A percentile compares a stretch with the other conserved stretches of the same genome.
Evolutionary conservation across 2,888 invertebrate genomes (phyloP).

Genomic region (Meliscaeva auricollis): DNA sequence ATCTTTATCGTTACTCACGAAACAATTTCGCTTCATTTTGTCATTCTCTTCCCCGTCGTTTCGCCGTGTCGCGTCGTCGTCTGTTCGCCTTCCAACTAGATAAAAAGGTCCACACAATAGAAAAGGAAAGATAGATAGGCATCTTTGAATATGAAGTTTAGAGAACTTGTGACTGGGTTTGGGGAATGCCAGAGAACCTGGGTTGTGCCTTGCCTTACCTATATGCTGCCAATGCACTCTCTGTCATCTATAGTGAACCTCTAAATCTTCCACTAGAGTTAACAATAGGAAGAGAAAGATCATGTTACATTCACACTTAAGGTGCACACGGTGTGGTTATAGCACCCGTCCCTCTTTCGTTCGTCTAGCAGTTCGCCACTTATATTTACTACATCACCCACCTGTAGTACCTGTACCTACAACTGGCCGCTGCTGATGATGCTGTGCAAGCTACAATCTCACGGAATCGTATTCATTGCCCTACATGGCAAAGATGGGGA

Average conservation of each 20-base stretch:
- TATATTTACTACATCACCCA: constrained; percentile 40
- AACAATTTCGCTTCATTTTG: constrained; percentile 71
- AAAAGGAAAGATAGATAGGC: constrained; percentile 64
- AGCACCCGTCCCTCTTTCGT: neutral
- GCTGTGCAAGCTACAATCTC: constrained; percentile 51
- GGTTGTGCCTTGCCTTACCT: neutral
- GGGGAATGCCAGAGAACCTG: constrained; percentile 26
- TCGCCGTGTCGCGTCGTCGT: neutral
- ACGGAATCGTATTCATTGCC: constrained; percentile 63
- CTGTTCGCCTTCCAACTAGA: constrained; percentile 22
- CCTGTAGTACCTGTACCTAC: constrained; percentile 32
- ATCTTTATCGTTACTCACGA: constrained; percentile 73
- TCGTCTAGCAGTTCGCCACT: constrained; percentile 13
- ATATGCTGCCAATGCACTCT: constrained; percentile 45
- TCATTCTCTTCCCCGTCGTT: constrained; percentile 35
- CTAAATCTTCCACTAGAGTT: constrained; percentile 61
- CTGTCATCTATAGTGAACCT: constrained; percentile 66
- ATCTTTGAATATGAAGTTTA: constrained; percentile 56
- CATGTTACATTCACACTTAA: constrained; percentile 74
- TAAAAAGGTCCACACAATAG: constrained; percentile 58
- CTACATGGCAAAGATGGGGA: constrained; percentile 53
- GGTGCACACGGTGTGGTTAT: constrained; percentile 49
- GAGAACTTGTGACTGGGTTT: constrained; percentile 55
- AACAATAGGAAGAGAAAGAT: constrained; percentile 69
- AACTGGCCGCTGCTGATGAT: neutral